Percentiles rank a stretch among this genome's conserved stretches.
Evolutionary conservation across 2,113 vertebrate species (phyloP).

Genomic region (Spea bombifrons): DNA sequence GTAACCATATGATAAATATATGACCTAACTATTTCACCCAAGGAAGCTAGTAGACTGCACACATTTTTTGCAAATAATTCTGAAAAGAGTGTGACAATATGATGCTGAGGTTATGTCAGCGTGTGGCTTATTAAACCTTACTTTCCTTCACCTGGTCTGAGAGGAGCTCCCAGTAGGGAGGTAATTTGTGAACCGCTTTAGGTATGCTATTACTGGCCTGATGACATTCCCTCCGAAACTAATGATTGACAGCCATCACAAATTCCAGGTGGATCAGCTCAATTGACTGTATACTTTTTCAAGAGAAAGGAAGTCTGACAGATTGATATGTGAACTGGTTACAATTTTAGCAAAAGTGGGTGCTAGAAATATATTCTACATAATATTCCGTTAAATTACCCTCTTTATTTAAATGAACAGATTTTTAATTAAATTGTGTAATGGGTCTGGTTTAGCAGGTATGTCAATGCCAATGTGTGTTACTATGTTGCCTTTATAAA

Average conservation of each 20-base stretch:
- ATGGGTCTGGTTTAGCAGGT: no score
- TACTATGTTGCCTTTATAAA: no score
- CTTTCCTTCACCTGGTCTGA: conserved; percentile 28
- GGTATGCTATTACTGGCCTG: conserved; percentile 39
- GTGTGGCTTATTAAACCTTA: conserved; percentile 40
- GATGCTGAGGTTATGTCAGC: conserved; percentile 39
- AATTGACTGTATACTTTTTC: conserved; percentile 26
- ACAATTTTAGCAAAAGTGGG: background rate
- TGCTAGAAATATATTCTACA: background rate
- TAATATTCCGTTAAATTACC: no score
- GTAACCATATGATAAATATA: no score
- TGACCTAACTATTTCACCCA: no score
- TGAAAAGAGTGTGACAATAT: conserved; percentile 32
- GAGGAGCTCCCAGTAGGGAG: conserved; percentile 37
- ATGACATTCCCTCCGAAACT: conserved; percentile 43
- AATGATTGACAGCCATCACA: conserved; percentile 43
- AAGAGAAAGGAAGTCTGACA: conserved; percentile 8
- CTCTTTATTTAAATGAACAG: no score
- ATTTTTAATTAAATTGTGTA: no score
- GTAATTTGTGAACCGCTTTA: conserved; percentile 41
- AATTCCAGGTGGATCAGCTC: conserved; percentile 32
- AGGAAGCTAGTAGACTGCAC: no score
- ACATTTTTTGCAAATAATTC: background rate
- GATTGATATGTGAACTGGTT: conserved; percentile 13
- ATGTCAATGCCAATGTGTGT: no score